Base-by-base conservation (phyloP, 2,797 vertebrate genomes). In the Danio kyathit region DNA sequence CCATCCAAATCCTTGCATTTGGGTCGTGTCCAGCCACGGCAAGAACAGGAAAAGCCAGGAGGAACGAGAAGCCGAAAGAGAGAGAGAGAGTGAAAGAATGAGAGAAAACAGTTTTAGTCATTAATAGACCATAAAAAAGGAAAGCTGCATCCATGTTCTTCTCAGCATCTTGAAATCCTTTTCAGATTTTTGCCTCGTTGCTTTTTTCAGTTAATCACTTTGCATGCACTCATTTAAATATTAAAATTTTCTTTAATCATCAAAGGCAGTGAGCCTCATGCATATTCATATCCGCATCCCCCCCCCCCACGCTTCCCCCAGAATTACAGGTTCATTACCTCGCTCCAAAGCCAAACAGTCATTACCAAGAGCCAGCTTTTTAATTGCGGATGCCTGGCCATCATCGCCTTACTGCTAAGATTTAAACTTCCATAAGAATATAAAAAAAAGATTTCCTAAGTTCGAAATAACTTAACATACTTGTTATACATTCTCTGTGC, bases 211-310 rank as follows among this genome's bases (percentile, higher is more conserved):
- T 97, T 98, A 97, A 98, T 99, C 96, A 98, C 95, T 97, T 97
- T 96, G 96, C 97, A 96, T 96, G 95, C 95, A 95, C 96, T 97
- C 97, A 98, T 98, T 97, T 98, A 97, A 99, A 99, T 99, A 98
- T 99, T 97, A 98, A 96, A 97, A 97, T 98, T 97, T 97, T 96
- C 96, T 98, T 99, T 97, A 98, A 99, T 99, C 97, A 98, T 99
- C 97, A 98, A 98, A 99, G 97, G 95, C 97, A 98, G 96, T 93
- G 95, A 95, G 95, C 91, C 95, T 97, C 96, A 99, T 98, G 96
- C 96, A 99, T 98, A 98, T 99, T 98, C 97, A 98, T 97, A 96
- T 95, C 91, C 92, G 84, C 84, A 93, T 90, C 91, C 92, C 93
- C 92, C 94, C 79, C 71, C 69, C 41, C 9, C 81, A 46, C 44